A percentile compares a stretch with the other conserved stretches of the same genome.
phyloP scores from a whole-genome alignment of 2,113 vertebrate species.

The Plectropomus leopardus region DNA sequence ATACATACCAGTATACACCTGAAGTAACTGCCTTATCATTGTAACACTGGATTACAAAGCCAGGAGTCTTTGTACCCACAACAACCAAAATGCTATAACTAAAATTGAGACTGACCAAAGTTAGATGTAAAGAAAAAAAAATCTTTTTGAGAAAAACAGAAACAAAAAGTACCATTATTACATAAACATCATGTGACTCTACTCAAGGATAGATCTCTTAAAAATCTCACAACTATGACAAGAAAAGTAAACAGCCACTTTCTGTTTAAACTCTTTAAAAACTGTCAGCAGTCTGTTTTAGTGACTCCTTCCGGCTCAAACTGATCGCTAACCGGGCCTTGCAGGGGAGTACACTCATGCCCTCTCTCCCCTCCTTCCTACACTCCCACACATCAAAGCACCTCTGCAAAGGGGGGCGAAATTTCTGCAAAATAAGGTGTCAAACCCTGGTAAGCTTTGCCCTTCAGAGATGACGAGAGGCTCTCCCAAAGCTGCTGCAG shows the following conservation, averaged over 20 bases:
- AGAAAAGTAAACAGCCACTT: conserved; percentile 35
- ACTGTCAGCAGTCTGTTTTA: conserved; percentile 48
- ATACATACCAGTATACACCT: neutral
- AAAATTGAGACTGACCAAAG: neutral
- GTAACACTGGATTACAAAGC: neutral
- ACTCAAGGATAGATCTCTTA: neutral
- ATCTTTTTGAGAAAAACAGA: neutral
- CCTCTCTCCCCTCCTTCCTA: conserved; percentile 21
- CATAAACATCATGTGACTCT: neutral
- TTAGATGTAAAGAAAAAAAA: no score
- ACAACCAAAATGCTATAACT: neutral
- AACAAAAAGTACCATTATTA: conserved; percentile 14
- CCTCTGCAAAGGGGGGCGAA: neutral
- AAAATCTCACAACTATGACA: neutral
- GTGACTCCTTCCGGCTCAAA: conserved; percentile 64
- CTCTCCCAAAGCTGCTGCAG: conserved; percentile 43
- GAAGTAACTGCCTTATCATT: neutral
- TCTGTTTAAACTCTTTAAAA: conserved; percentile 50
- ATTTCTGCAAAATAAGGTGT: conserved; percentile 59
- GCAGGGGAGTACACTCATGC: neutral
- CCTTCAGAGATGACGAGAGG: conserved; percentile 48
- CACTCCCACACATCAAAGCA: conserved; percentile 58
- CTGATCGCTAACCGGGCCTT: conserved; percentile 29
- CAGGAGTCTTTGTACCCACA: neutral
- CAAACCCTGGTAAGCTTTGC: conserved; percentile 23